Conservation (phyloP, 1,140 invertebrate species). For the Atta cephalotes region DNA sequence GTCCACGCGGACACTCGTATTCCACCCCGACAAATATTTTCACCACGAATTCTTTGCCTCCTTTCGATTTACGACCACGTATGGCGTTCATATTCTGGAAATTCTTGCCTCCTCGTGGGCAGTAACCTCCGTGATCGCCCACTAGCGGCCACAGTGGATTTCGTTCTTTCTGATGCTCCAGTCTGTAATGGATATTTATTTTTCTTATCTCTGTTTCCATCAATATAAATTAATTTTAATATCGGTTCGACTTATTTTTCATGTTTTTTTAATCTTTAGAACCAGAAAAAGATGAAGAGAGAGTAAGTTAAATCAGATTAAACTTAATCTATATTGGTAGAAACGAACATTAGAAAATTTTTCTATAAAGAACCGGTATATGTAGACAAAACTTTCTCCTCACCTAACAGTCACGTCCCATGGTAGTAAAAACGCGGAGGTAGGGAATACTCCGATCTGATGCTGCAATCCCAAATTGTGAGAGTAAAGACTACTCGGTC, state of each 20-base stretch:
- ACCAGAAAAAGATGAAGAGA: too few species aligned
- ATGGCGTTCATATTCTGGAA: slow-evolving; percentile 82
- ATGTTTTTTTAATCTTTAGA: too few species aligned
- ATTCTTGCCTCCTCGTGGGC: slow-evolving; percentile 79
- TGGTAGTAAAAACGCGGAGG: slow-evolving; percentile 96
- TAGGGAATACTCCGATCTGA: slow-evolving; percentile 94
- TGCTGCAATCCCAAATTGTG: slow-evolving; percentile 94
- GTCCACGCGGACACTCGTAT: slow-evolving; percentile 98
- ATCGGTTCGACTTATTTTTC: too few species aligned
- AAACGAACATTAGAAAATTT: too few species aligned
- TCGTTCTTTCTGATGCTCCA: slow-evolving; percentile 85
- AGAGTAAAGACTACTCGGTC: slow-evolving; percentile 95
- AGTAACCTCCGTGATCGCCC: slow-evolving; percentile 80
- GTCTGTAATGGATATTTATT: slow-evolving; percentile 70
- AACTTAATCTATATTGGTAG: too few species aligned
- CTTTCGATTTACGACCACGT: slow-evolving; percentile 84
- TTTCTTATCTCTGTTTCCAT: too few species aligned
- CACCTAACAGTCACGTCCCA: slow-evolving; percentile 96
- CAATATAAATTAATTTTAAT: too few species aligned
- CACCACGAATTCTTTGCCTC: slow-evolving; percentile 90
- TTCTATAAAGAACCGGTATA: slow-evolving; percentile 6
- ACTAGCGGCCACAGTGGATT: slow-evolving; percentile 82
- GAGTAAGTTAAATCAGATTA: too few species aligned
- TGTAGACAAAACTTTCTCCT: slow-evolving; percentile 50
- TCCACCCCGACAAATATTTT: slow-evolving; percentile 99